Percentiles rank a stretch among this genome's conserved stretches.
Evolutionary conservation across 2,888 invertebrate species (phyloP).

Genomic region (Nemotelus pantherinus): DNA sequence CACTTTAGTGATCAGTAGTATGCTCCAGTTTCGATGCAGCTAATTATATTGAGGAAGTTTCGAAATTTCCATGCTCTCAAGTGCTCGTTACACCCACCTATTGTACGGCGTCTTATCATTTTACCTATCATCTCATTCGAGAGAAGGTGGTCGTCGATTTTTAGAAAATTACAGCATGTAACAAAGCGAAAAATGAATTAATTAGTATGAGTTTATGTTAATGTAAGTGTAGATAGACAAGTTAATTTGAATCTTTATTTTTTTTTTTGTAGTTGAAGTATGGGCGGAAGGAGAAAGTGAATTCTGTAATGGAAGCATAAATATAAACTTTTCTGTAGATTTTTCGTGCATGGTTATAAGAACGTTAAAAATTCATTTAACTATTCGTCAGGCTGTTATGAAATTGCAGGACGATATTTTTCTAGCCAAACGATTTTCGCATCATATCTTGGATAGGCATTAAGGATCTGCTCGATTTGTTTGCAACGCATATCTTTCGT

Average conservation of each 20-base stretch:
- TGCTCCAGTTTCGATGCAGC: slow-evolving; percentile 40
- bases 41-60: slow-evolving; percentile 32
- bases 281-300: no score
- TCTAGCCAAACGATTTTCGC: no score
- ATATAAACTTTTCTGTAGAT: no score
- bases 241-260: slow-evolving; percentile 15
- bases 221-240: background rate
- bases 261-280: no score
- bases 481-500: no score
- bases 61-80: slow-evolving; percentile 26
- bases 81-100: slow-evolving; percentile 37
- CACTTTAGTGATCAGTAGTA: slow-evolving; percentile 27
- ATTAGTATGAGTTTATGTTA: slow-evolving; percentile 35
- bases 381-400: no score
- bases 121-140: slow-evolving; percentile 28
- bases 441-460: no score
- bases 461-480: no score
- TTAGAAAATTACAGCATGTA: slow-evolving; percentile 18
- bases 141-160: background rate
- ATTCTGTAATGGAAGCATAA: no score
- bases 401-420: no score
- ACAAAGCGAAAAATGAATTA: slow-evolving; percentile 40
- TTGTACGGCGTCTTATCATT: background rate
- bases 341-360: no score
- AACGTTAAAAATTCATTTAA: no score